Base-by-base conservation (phyloP, 1,140 invertebrate genomes). In the Cataglyphis hispanica region DNA sequence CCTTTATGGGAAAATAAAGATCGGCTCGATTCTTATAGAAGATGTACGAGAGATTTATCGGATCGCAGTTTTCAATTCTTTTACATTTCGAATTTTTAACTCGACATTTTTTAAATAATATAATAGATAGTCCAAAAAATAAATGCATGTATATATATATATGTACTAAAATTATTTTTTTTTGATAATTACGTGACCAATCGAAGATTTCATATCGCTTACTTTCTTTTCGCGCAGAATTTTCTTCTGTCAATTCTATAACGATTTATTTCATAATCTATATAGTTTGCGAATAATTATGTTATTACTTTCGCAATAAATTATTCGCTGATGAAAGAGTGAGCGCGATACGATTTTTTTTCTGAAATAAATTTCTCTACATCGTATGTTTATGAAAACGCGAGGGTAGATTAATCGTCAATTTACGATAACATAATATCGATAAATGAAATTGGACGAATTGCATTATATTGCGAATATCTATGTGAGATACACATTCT, bases 401-500 rank as follows among this genome's bases (percentile, higher is more conserved):
- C 11, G 8, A 61, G 25, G 13, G 46, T 19, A 34, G 67, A 60
- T 81, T 72, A 72, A 72, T 83, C 72, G 56, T 43, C 53, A 83
- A 50, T 72, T 83, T 72, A 25, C 25, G 25, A 72, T 72, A 60
- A 34, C 53, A 34, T 72, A 34, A 61, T 70, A 81, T 60, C 67
- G 40, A 43, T 43, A 40, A 53, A 83, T 72, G 34, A 16, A 72
- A 60, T 46, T 7, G 56, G 25, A 56, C 16, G 63, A 70, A 22
- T 83, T 70, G 63, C 31, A 53, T 77, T 31, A 25, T 72, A 53
- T 25, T 16, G 64, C 31, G n/a, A 13, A 43, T 31, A 31, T 81
- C 40, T 58, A 60, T 56, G 61, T 69, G 60, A 72, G 22, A 61
- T 60, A 11, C 1, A 13, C 25, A n/a, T n/a, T 58, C 37, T 8